phyloP scores from a whole-genome alignment of 2,888 invertebrate genomes.

The Sarcophaga variegata region DNA sequence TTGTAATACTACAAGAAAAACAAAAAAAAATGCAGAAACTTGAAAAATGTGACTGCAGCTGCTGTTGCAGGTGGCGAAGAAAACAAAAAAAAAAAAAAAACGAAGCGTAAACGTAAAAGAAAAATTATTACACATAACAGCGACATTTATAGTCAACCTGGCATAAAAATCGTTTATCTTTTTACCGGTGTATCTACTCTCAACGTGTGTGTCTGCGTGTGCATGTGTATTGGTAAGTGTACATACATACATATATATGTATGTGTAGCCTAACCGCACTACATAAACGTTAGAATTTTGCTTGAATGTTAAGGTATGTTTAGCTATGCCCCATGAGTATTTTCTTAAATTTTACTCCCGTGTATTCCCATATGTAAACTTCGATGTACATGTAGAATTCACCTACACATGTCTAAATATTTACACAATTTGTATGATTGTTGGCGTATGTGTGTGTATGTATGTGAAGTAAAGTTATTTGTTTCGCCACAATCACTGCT shows the following conservation, averaged over 20 bases:
- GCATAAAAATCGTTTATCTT: slow-evolving; percentile 70
- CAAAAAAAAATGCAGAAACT: slow-evolving; percentile 9
- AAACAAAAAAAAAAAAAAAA: slow-evolving; percentile 20
- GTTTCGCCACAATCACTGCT: neutral
- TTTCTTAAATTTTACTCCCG: slow-evolving; percentile 38
- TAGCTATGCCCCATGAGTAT: neutral
- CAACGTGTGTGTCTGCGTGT: neutral
- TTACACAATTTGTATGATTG: too few species aligned
- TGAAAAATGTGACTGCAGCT: slow-evolving; percentile 22
- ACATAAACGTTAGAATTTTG: neutral
- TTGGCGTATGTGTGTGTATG: too few species aligned
- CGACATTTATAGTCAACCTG: slow-evolving; percentile 68
- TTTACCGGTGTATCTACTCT: neutral
- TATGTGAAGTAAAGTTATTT: neutral
- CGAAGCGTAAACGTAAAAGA: slow-evolving; percentile 41
- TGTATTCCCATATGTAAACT: slow-evolving; percentile 19
- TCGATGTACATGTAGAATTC: neutral
- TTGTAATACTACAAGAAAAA: slow-evolving; percentile 1
- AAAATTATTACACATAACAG: slow-evolving; percentile 67
- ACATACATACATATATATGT: neutral
- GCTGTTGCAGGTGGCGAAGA: neutral
- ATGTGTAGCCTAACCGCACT: neutral
- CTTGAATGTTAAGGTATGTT: slow-evolving; percentile 11
- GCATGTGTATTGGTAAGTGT: neutral
- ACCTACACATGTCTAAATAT: too few species aligned